Evolutionary conservation across 1,140 invertebrate species (phyloP), one percentile per base, ranked within the genome.

Genomic region (Diabrotica virgifera): DNA sequence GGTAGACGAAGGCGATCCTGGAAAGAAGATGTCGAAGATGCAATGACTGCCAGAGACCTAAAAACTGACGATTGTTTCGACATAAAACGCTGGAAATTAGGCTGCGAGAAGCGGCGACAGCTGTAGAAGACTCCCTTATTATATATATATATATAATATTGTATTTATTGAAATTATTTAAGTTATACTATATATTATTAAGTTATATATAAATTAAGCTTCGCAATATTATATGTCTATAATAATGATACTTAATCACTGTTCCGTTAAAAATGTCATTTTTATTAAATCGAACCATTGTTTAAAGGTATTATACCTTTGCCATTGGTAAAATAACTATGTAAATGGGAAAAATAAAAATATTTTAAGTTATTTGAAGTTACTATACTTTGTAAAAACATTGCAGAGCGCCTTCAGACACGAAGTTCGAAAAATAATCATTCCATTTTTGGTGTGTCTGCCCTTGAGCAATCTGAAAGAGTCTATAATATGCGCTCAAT

Each of bases 391-490:
- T 52, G 52, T 65, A 66, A 69, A 69, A 72, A 68, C 64, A 68
- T 69, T 54, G 62, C 64, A 59, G 64, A 38, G 35, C 65, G 66
- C 64, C 66, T 68, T 66, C 57, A 70, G 72, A 67, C 70, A 70
- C 68, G 68, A 70, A 68, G 63, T 72, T 73, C 65, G 68, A 73
- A 73, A 73, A 73, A 73, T 73, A 73, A 68, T 65, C 70, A 70
- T 73, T 67, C 72, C 72, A 69, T 73, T 73, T 73, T 73, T 72
- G 70, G 72, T 72, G 69, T 64, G 70, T 73, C 70, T 72, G 72
- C 72, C 72, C 72, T 73, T 72, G 72, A 73, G 72, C 68, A 52
- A 67, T 62, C 65, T 53, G 10, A 58, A 70, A 68, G 62, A 71
- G 69, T 71, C 67, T 69, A 64, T 69, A 71, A 69, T 71, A 71